Base-by-base conservation (phyloP, 2,113 vertebrate species). In the Pithys albifrons region DNA sequence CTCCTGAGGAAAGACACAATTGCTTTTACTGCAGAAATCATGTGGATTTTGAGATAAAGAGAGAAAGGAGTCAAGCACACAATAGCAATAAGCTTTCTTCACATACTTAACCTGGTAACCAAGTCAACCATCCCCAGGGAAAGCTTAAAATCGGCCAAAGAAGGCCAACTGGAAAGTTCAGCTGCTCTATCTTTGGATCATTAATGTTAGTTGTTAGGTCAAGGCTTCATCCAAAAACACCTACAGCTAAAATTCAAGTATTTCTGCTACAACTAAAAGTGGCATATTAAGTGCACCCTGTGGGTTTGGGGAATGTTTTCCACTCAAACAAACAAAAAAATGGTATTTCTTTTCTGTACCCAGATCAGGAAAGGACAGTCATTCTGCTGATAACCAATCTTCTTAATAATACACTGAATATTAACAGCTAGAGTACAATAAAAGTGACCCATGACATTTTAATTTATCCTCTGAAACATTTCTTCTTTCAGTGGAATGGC, bases 221-320 rank as follows among this genome's bases (percentile, higher is more conserved):
- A 97, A 93, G 92, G 91, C 88, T 95, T 86, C 69, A 92, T 97
- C 92, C 92, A 95, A 74, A 95, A 97, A 93, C 96, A 97, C 96
- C 96, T 95, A 95, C 80, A 96, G 79, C 84, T 92, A 97, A 96
- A 96, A 97, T 72, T 78, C 73, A 96, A 96, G 55, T 81, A 97
- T 96, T 96, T 96, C 92, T 96, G 86, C 93, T 96, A 49, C 95
- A 97, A 97, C 89, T 91, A 96, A 95, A 97, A 97, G 93, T 95
- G 96, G 96, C 93, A 94, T 89, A 88, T 96, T 97, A 96, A 98
- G 85, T 96, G 61, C 41, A 96, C 97, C 91, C 96, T 86, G 51
- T 95, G 92, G 97, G 76, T 94, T 97, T 97, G 75, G 81, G 79
- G 96, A 98, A 98, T 97, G 85, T 94, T 97, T 96, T 85, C 79